Percentiles rank a stretch among this genome's conserved stretches.
Conservation (phyloP, 2,888 invertebrate species). For the Synanthedon vespiformis region DNA sequence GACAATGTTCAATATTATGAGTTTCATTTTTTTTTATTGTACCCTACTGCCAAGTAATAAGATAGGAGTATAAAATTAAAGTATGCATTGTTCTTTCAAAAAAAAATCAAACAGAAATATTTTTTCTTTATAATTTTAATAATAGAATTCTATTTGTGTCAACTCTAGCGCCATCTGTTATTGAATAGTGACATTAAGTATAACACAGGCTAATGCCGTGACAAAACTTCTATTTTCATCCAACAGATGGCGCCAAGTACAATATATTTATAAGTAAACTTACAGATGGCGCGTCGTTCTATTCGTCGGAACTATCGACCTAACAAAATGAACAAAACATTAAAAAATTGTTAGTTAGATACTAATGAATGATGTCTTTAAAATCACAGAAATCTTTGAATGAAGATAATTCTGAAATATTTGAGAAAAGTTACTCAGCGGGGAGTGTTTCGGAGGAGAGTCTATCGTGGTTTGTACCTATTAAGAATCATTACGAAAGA, state of each 20-base stretch:
- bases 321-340: background rate
- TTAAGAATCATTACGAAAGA: background rate
- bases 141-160: too few species aligned
- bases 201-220: too few species aligned
- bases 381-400: constrained; percentile 51
- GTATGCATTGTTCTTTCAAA: too few species aligned
- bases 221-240: too few species aligned
- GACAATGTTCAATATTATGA: constrained; percentile 47
- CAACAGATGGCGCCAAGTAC: background rate
- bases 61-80: too few species aligned
- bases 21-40: constrained; percentile 33
- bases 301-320: background rate
- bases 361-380: constrained; percentile 37
- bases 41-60: background rate
- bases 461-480: constrained; percentile 31
- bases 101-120: too few species aligned
- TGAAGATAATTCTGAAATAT: constrained; percentile 51
- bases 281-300: too few species aligned
- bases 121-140: too few species aligned
- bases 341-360: background rate
- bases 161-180: too few species aligned
- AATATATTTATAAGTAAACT: too few species aligned
- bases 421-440: constrained; percentile 47
- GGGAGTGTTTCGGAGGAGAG: constrained; percentile 49
- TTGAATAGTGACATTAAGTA: too few species aligned